Evolutionary conservation across 1,140 invertebrate species (phyloP), one percentile per base, ranked within the genome.

Genomic region (Leptinotarsa defecta): DNA sequence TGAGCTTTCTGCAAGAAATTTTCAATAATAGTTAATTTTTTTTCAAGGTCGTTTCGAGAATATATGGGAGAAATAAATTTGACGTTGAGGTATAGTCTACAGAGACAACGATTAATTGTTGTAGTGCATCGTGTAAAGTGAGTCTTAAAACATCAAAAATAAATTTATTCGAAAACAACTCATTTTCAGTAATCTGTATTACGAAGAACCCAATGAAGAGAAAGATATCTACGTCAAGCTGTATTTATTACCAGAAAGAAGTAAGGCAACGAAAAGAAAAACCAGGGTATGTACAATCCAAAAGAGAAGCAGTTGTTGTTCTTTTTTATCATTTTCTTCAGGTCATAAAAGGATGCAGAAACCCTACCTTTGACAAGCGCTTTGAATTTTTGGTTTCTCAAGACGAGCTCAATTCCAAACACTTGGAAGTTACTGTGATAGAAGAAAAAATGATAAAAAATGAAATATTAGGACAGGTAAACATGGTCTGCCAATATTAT

Each of bases 211-310:
- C 19, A 90, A 89, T 74, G 95, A 95, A 83, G 91, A 97, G 80
- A 96, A 96, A 3, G 96, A 98, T 87, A 95, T 96, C 0, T 98
- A 98, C 84, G 95, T 98, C 0, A 96, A 97, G 83, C 85, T 98
- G 19, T 97, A 98, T 85, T 88, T 98, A 61, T 87, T 97, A 65
- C 96, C 96, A 0, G 96, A 96, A 76, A 89, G 92, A 61, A 89
- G 92, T 24, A 95, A 94, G 86, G 93, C 95, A 81, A 92, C 92
- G 0, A 98, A 98, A 86, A 90, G 95, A 34, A 98, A 97, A 87
- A 98, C 96, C 8, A 90, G 90, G 80, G 92, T 90, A 87, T 22
- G 19, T 68, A 22, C 8, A 27, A 68, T 17, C 19, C 19, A 20
- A 17, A n/a, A 68, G 24, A 22, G n/a, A 4, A 43, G 34, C 6